Evolutionary conservation across 2,888 invertebrate genomes (phyloP).

Genomic region (Harpalus rubripes): DNA sequence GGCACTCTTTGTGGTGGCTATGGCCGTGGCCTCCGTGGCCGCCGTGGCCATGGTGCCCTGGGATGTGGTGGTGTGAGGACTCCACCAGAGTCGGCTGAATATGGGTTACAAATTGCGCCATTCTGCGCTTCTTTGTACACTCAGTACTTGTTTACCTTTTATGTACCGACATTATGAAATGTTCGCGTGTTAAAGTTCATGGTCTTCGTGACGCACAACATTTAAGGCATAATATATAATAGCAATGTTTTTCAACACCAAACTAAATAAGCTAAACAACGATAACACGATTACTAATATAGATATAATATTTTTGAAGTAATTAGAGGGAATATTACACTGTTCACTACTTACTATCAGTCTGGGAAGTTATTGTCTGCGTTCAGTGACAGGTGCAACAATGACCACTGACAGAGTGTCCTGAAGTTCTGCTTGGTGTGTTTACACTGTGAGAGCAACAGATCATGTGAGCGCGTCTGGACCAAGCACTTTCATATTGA

Average conservation of each 20-base stretch:
- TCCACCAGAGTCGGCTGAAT: conserved; percentile 81
- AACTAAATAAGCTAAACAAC: conserved; percentile 37
- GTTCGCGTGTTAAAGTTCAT: conserved; percentile 29
- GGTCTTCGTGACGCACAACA: conserved; percentile 29
- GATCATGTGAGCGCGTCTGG: conserved; percentile 69
- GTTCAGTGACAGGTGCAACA: conserved; percentile 41
- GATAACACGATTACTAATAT: conserved; percentile 27
- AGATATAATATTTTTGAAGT: not conserved
- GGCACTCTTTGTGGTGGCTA: conserved; percentile 72
- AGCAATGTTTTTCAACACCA: conserved; percentile 28
- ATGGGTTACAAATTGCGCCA: conserved; percentile 82
- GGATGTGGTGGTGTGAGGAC: conserved; percentile 80
- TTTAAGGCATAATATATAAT: conserved; percentile 25
- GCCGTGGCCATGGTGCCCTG: conserved; percentile 77
- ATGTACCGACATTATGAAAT: conserved; percentile 24
- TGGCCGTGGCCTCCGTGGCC: conserved; percentile 77
- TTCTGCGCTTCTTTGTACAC: conserved; percentile 70
- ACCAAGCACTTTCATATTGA: conserved; percentile 70
- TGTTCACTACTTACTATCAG: conserved; percentile 59
- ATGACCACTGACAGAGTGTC: conserved; percentile 5
- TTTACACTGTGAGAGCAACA: conserved; percentile 68
- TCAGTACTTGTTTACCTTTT: conserved; percentile 25
- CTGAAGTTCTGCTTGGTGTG: conserved; percentile 35
- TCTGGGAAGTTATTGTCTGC: conserved; percentile 59
- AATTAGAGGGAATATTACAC: conserved; percentile 3